Evolutionary conservation across 2,888 invertebrate species (phyloP), one percentile per base, ranked within the genome.

Genomic region (Protonemura montana): DNA sequence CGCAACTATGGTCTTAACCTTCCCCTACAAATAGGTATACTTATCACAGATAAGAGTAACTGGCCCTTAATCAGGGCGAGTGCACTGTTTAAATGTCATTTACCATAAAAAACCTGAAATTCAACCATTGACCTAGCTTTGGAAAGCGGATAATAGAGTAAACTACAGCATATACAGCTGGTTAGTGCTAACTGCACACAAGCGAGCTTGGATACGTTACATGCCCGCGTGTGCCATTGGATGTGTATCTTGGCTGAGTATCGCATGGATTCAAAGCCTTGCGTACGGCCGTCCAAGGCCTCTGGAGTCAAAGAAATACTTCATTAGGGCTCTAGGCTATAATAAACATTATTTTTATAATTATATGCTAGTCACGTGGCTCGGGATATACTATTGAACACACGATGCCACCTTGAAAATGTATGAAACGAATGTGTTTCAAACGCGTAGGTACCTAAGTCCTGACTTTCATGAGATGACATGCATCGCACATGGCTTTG

Each of bases 291-390:
- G 35, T 41, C 59, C 59, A 59, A 59, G 59, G 59, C 13, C 59
- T 59, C 59, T 2, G 59, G 59, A 59, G 59, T 59, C 59, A 59
- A 59, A 59, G 59, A 59, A 59, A 59, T 59, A 59, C 59, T 59
- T 59, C 59, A 59, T 59, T 59, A 59, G 59, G 59, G 59, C 59
- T 59, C 59, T 59, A 59, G 59, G 59, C 59, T 59, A 59, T 59
- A 59, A 59, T 59, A 59, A 59, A 59, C 59, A 59, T 59, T 59
- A 59, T 59, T 59, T 59, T 59, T 59, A 10, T 59, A 59, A 59
- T 59, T 10, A 59, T 10, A 59, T 59, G 59, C 59, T 10, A 16
- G 59, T 59, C 59, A 59, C 59, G 59, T 59, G 59, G 59, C 13
- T 10, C 21, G 59, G 59, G 35, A 35, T 35, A 7, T 59, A 59